Evolutionary conservation across 2,113 vertebrate genomes (phyloP).

Genomic region (Crotophaga sulcirostris): DNA sequence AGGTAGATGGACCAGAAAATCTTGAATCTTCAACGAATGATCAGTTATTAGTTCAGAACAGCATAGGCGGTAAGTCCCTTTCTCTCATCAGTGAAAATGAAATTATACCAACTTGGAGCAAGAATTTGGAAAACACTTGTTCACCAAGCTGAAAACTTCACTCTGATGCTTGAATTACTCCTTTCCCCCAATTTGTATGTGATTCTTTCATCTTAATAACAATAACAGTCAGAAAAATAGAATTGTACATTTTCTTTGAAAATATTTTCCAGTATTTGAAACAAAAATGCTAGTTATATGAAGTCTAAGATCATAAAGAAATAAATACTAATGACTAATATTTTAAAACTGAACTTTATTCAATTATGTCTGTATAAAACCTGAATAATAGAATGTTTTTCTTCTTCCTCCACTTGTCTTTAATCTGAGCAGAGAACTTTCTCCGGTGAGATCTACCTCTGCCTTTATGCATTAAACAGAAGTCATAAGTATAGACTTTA

Average conservation of each 20-base stretch:
- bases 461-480: background rate
- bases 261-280: background rate
- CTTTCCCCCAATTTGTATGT: background rate
- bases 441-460: background rate
- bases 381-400: background rate
- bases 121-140: background rate
- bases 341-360: background rate
- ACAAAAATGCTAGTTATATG: background rate
- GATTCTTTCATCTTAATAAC: background rate
- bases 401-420: background rate
- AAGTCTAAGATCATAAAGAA: background rate
- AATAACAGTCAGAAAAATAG: background rate
- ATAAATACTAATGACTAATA: background rate
- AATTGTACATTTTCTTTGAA: background rate
- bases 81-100: background rate
- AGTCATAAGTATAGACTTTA: background rate
- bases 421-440: background rate
- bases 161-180: background rate
- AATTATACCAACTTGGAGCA: background rate
- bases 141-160: background rate
- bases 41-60: background rate
- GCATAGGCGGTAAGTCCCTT: background rate
- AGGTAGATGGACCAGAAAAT: background rate
- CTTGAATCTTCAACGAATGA: background rate
- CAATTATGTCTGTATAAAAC: background rate